Conservation (phyloP, 1,140 invertebrate genomes). For the Meloidogyne exigua region DNA sequence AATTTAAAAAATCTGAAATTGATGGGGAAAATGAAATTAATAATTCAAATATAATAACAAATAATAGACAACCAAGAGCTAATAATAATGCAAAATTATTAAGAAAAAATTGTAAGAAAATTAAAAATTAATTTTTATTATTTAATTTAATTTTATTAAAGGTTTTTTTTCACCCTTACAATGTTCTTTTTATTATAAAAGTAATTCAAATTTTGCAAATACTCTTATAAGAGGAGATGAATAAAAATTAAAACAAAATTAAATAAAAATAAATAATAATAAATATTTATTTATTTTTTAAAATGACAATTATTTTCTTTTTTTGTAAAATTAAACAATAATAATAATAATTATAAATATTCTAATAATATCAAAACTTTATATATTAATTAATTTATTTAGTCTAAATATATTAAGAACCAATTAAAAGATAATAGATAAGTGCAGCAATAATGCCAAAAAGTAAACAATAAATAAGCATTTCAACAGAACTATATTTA, state of each 20-base stretch:
- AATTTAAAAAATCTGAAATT: neutral
- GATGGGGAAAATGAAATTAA: neutral
- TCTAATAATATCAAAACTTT: too few species aligned
- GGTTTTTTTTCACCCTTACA: constrained; percentile 38
- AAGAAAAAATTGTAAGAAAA: neutral
- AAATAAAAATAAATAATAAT: neutral
- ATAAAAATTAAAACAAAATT: neutral
- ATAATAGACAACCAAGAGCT: neutral
- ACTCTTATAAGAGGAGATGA: neutral
- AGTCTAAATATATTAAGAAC: neutral
- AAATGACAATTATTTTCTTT: too few species aligned
- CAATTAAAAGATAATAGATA: constrained; percentile 55
- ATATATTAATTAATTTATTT: too few species aligned
- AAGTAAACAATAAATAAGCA: constrained; percentile 45
- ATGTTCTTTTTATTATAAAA: constrained; percentile 37
- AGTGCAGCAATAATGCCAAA: constrained; percentile 48
- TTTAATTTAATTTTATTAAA: neutral
- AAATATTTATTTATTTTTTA: too few species aligned
- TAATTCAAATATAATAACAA: neutral
- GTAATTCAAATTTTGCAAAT: constrained; percentile 7
- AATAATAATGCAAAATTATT: neutral
- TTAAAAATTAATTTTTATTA: neutral
- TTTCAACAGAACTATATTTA: constrained; percentile 35
- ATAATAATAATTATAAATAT: too few species aligned
- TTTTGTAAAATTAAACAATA: neutral